phyloP scores from a whole-genome alignment of 2,888 invertebrate species.

The Phaedon cochleariae region DNA sequence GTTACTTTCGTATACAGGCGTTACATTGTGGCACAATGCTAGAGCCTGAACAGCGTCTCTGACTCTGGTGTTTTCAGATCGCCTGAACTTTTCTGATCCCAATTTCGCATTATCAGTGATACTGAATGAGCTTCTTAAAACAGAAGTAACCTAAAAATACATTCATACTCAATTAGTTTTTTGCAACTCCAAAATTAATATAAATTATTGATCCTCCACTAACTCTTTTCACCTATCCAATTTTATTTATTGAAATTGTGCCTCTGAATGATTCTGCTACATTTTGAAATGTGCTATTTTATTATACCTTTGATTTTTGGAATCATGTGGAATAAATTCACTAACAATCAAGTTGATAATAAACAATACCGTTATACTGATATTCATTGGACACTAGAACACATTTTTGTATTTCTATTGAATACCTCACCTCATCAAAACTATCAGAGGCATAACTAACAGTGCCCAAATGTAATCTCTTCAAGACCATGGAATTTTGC shows the following conservation, averaged over 20 bases:
- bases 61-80: slow-evolving; percentile 78
- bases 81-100: slow-evolving; percentile 65
- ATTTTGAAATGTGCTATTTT: no score
- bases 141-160: slow-evolving; percentile 60
- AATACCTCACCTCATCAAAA: slow-evolving; percentile 75
- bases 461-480: slow-evolving; percentile 93
- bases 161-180: neutral
- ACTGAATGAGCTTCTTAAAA: slow-evolving; percentile 63
- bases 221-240: no score
- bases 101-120: slow-evolving; percentile 43
- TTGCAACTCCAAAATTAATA: no score
- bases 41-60: slow-evolving; percentile 92
- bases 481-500: slow-evolving; percentile 98
- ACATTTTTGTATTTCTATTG: neutral
- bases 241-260: no score
- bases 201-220: no score
- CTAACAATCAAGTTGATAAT: no score
- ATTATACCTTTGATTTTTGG: no score
- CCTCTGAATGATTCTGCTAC: no score
- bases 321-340: no score
- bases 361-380: no score
- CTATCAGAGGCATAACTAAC: slow-evolving; percentile 88
- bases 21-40: slow-evolving; percentile 98
- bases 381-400: neutral
- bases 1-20: slow-evolving; percentile 86